Percentiles rank a stretch among this genome's conserved stretches.
phyloP scores from a whole-genome alignment of 1,140 invertebrate species.

The Trachelipus rathkii region DNA sequence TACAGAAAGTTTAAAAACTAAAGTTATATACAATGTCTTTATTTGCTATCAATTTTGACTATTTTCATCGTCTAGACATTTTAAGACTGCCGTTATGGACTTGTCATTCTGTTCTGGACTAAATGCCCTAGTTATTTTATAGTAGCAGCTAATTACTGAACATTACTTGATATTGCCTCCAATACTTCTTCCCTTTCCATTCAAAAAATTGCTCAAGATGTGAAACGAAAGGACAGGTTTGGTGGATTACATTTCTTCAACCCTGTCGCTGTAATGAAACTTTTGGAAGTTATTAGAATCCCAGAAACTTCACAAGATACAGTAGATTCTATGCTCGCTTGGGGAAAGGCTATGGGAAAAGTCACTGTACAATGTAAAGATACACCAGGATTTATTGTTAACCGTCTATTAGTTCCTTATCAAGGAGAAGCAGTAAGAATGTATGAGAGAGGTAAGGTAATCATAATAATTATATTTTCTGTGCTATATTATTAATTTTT shows the following conservation, averaged over 20 bases:
- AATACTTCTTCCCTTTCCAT: slow-evolving; percentile 86
- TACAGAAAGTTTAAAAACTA: too few species aligned
- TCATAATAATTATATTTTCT: slow-evolving; percentile 54
- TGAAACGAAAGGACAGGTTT: slow-evolving; percentile 60
- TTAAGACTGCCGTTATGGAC: too few species aligned
- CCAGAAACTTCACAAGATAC: slow-evolving; percentile 69
- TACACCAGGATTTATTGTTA: slow-evolving; percentile 81
- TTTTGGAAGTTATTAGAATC: slow-evolving; percentile 63
- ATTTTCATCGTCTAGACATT: too few species aligned
- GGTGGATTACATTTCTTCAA: slow-evolving; percentile 89
- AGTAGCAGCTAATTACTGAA: slow-evolving; percentile 57
- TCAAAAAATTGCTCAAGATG: slow-evolving; percentile 67
- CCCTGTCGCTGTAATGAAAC: slow-evolving; percentile 85
- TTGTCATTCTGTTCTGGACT: too few species aligned
- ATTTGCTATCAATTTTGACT: too few species aligned
- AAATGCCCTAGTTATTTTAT: too few species aligned
- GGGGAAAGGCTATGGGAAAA: slow-evolving; percentile 75
- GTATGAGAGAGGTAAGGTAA: slow-evolving; percentile 66
- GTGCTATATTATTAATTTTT: too few species aligned
- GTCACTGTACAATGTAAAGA: slow-evolving; percentile 74
- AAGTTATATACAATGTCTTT: too few species aligned
- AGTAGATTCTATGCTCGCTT: slow-evolving; percentile 65
- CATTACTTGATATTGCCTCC: slow-evolving; percentile 67
- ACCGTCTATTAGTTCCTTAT: slow-evolving; percentile 68
- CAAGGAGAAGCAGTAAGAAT: slow-evolving; percentile 69